Evolutionary conservation across 2,113 vertebrate genomes (phyloP).

Genomic region (Neoarius graeffei): DNA sequence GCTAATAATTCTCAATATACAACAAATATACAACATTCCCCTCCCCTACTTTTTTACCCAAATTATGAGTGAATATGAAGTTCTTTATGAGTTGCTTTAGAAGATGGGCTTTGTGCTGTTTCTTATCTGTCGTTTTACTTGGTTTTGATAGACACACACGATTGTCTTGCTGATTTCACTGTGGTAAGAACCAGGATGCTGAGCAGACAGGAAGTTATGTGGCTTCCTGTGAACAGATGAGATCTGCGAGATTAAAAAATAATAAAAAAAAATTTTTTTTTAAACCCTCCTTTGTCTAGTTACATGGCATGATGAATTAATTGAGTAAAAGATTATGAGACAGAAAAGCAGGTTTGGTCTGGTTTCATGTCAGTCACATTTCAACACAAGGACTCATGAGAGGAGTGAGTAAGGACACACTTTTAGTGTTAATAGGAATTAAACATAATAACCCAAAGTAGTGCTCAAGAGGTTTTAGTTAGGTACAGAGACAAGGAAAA

Average conservation of each 20-base stretch:
- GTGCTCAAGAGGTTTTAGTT: slow-evolving; percentile 51
- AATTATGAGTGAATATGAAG: not conserved
- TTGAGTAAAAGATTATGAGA: not conserved
- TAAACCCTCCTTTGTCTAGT: not conserved
- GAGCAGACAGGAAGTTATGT: slow-evolving; percentile 59
- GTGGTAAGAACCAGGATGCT: not conserved
- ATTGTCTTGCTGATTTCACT: not conserved
- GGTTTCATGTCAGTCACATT: not conserved
- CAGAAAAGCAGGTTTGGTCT: not conserved
- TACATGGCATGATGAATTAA: not conserved
- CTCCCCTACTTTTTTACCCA: not conserved
- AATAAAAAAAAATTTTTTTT: too few relatives aligned
- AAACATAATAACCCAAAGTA: slow-evolving; percentile 25
- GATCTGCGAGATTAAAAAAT: slow-evolving; percentile 20
- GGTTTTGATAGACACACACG: too few relatives aligned
- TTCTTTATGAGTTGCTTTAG: not conserved
- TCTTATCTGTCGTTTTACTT: not conserved
- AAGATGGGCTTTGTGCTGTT: not conserved
- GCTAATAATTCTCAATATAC: not conserved
- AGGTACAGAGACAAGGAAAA: slow-evolving; percentile 53
- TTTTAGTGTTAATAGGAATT: slow-evolving; percentile 42
- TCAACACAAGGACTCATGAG: slow-evolving; percentile 14
- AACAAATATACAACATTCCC: not conserved
- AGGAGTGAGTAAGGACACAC: not conserved
- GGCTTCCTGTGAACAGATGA: slow-evolving; percentile 67